Conservation (phyloP, 2,888 invertebrate species). For the Thymelicus lineola region DNA sequence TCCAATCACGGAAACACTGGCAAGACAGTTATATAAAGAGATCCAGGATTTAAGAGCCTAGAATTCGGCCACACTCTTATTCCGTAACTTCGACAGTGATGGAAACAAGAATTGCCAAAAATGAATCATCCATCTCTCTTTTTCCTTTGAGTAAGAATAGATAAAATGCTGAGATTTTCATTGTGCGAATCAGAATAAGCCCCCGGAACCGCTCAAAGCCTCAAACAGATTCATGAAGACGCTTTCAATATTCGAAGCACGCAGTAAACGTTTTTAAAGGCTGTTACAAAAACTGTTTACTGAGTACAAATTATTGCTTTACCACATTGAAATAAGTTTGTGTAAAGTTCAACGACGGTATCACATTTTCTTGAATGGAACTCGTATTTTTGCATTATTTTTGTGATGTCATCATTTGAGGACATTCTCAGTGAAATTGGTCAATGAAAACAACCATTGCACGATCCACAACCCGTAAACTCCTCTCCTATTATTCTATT, state of each 20-base stretch:
- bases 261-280: slow-evolving; percentile 17
- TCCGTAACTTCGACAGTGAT: not conserved
- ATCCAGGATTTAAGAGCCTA: slow-evolving; percentile 28
- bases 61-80: slow-evolving; percentile 23
- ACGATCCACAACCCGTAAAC: too few relatives aligned
- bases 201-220: slow-evolving; percentile 17
- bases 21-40: slow-evolving; percentile 40
- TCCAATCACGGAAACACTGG: slow-evolving; percentile 39
- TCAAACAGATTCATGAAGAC: slow-evolving; percentile 16
- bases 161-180: not conserved
- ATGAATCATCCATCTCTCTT: not conserved
- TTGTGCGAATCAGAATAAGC: slow-evolving; percentile 3
- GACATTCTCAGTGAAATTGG: too few relatives aligned
- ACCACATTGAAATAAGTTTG: slow-evolving; percentile 1
- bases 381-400: not conserved
- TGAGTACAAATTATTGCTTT: slow-evolving; percentile 8
- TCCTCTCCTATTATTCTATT: too few relatives aligned
- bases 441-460: too few relatives aligned
- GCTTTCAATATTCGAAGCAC: slow-evolving; percentile 27
- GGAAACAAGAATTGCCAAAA: not conserved
- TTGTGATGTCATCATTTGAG: too few relatives aligned
- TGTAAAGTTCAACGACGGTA: not conserved
- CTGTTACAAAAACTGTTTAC: slow-evolving; percentile 25
- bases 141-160: not conserved
- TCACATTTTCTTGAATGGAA: not conserved